A percentile compares a stretch with the other conserved stretches of the same genome.
These are phyloP conservation scores for Oryzias javanicus DNA, from an alignment of 2,113 vertebrate species.

Conservation along the genomic window DNA sequence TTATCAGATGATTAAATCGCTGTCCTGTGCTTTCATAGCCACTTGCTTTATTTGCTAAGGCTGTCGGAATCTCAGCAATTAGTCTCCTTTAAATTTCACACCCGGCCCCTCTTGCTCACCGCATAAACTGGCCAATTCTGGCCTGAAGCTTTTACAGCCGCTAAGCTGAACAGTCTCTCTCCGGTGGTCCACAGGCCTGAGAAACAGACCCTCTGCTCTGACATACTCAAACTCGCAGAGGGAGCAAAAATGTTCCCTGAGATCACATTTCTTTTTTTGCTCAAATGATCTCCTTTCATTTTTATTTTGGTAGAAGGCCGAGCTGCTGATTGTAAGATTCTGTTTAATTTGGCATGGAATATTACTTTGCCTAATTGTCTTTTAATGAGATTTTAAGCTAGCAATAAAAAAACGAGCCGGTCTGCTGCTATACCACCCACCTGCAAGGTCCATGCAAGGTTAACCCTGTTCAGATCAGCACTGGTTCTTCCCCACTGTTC, in stretches of 20 bases:
- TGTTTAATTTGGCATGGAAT: conserved; percentile 62
- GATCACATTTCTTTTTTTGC: conserved; percentile 56
- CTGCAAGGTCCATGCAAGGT: conserved; percentile 51
- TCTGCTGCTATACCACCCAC: conserved; percentile 58
- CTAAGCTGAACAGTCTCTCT: conserved; percentile 50
- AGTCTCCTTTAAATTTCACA: conserved; percentile 76
- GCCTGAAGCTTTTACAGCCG: conserved; percentile 56
- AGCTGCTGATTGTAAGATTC: conserved; percentile 48
- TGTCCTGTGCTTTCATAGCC: conserved; percentile 81
- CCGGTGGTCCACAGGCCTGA: conserved; percentile 57
- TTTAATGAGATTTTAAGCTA: conserved; percentile 67
- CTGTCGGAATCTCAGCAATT: conserved; percentile 80
- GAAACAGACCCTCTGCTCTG: conserved; percentile 39
- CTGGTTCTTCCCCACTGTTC: conserved; percentile 3
- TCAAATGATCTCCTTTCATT: conserved; percentile 47
- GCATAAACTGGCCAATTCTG: conserved; percentile 64
- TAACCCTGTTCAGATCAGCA: conserved; percentile 55
- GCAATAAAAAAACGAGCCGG: conserved; percentile 48
- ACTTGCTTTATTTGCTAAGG: conserved; percentile 75
- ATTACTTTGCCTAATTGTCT: conserved; percentile 70
- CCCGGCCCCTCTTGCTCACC: conserved; percentile 64
- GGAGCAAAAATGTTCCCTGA: conserved; percentile 2
- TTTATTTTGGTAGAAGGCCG: conserved; percentile 52
- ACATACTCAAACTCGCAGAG: conserved; percentile 21
- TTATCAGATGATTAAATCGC: conserved; percentile 69